Evolutionary conservation across 2,888 invertebrate genomes (phyloP).

Genomic region (Tinea pellionella): DNA sequence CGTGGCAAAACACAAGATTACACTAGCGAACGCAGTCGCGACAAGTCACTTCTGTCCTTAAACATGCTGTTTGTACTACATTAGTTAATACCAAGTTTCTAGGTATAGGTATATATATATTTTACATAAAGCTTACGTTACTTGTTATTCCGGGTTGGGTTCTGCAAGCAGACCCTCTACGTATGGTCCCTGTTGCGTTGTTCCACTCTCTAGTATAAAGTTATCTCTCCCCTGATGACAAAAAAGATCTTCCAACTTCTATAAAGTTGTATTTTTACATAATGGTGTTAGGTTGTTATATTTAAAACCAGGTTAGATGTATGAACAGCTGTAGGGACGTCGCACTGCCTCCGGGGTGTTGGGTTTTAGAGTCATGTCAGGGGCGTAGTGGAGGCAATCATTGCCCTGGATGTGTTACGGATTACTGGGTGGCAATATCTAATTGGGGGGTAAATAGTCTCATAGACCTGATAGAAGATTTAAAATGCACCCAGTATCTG

Average conservation of each 20-base stretch:
- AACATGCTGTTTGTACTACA: slow-evolving; percentile 5
- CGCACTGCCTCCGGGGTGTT: slow-evolving; percentile 65
- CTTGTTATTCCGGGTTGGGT: too few species aligned
- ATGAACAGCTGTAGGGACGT: slow-evolving; percentile 19
- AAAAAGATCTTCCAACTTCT: too few species aligned
- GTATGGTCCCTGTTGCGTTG: too few species aligned
- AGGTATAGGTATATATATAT: too few species aligned
- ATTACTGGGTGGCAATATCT: slow-evolving; percentile 23
- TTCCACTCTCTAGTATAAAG: too few species aligned
- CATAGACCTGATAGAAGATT: too few species aligned
- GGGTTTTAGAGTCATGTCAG: slow-evolving; percentile 61
- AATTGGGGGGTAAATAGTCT: not conserved
- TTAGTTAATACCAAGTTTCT: too few species aligned
- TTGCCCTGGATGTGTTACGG: not conserved
- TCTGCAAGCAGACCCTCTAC: too few species aligned
- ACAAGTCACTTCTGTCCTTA: slow-evolving; percentile 22
- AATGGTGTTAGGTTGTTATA: not conserved
- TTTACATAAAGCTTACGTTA: too few species aligned
- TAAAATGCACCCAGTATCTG: not conserved
- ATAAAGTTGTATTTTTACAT: not conserved
- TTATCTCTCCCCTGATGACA: too few species aligned
- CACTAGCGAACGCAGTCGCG: slow-evolving; percentile 44
- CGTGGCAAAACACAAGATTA: slow-evolving; percentile 65
- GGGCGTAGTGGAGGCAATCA: slow-evolving; percentile 54
- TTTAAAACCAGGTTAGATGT: not conserved